Evolutionary conservation across 2,797 vertebrate species (phyloP), one percentile per base, ranked within the genome.

Genomic region (Capromys pilorides): DNA sequence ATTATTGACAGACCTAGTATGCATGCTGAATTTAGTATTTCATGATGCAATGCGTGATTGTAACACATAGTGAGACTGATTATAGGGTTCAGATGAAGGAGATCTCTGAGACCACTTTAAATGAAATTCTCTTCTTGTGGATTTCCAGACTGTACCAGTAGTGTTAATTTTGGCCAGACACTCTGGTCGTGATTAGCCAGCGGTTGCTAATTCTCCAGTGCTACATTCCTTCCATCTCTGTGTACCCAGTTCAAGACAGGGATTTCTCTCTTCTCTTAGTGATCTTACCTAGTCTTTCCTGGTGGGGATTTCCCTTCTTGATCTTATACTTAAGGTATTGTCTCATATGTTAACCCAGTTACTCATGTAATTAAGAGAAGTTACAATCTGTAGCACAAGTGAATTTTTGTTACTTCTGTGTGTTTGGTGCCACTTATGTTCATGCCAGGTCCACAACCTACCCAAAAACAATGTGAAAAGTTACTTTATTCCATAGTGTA

Each of bases 111-210:
- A 57, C 78, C 82, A 51, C 75, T 92, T 84, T n/a, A 54, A 78
- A n/a, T 79, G 75, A 51, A 81, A 22, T 83, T 92, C 41, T 88
- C 39, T 88, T 81, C 2, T 39, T 93, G 95, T n/a, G 92, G 90
- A 86, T 95, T 93, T 64, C 49, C 26, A 90, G 82, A 94, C 22
- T 79, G 31, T 73, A 80, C 81, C 22, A 21, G 6, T 69, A 45
- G 88, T 94, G 88, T 90, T 91, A 41, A 93, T 94, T 96, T 95
- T 95, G 92, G 90, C 79, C 86, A 92, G 86, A 80, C 71, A 71
- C 41, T 45, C 90, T 69, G 64, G 62, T 80, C 62, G n/a, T 77
- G 67, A 82, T 64, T 78, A 86, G 86, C 5, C 36, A 78, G 93
- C 73, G 85, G 90, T 85, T 94, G 67, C 49, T 81, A 10, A 54